A percentile compares a stretch with the other conserved stretches of the same genome.
phyloP scores from a whole-genome alignment of 35 echinoderm and acorn worm genomes.

The Lytechinus variegatus region DNA sequence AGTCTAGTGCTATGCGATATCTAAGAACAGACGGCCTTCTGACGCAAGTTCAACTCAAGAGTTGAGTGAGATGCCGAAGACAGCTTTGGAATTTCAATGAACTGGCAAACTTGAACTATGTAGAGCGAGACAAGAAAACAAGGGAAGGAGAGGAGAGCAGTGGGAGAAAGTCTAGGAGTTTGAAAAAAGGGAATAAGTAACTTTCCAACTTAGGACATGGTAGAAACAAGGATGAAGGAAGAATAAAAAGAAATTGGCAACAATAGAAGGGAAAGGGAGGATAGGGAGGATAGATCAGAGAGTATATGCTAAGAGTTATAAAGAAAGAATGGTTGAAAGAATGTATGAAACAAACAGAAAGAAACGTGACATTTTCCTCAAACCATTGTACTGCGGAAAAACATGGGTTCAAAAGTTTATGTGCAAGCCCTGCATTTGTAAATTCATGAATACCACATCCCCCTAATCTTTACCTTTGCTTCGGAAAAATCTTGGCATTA shows the following conservation, averaged over 20 bases:
- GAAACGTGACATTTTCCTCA: no score
- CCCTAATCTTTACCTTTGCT: not conserved
- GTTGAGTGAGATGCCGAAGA: constrained; percentile 23
- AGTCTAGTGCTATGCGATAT: constrained; percentile 28
- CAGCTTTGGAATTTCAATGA: constrained; percentile 27
- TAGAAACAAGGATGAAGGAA: not conserved
- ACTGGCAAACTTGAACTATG: constrained; percentile 10
- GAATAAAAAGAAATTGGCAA: not conserved
- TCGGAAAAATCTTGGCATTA: not conserved
- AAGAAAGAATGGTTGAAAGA: not conserved
- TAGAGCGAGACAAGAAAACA: not conserved
- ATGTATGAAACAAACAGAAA: not conserved
- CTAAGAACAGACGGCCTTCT: not conserved
- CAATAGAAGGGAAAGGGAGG: not conserved
- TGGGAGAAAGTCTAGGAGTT: not conserved
- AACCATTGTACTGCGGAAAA: not conserved
- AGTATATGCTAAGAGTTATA: not conserved
- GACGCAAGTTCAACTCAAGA: constrained; percentile 30
- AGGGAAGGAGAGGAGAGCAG: not conserved
- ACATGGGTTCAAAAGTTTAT: not conserved
- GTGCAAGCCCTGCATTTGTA: not conserved
- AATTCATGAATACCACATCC: constrained; percentile 2
- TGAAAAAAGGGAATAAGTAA: not conserved
- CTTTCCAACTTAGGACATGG: not conserved
- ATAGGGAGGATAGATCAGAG: not conserved